Conservation (phyloP, 2,113 vertebrate genomes). For the Morone chrysops region DNA sequence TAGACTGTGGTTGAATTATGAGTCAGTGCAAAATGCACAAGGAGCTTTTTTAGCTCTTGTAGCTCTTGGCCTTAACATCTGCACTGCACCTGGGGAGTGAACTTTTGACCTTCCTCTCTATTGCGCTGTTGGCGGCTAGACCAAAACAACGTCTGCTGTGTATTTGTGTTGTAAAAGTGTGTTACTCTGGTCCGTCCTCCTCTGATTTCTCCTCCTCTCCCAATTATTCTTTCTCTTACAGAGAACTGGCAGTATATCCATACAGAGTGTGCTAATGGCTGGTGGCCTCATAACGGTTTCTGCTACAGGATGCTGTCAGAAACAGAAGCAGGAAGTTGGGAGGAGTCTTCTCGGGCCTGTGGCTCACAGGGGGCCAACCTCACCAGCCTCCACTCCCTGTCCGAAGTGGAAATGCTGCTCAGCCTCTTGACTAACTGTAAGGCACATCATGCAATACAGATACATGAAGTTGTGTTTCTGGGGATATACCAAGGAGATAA, state of each 20-base stretch:
- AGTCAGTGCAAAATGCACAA: slow-evolving; percentile 15
- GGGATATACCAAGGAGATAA: neutral
- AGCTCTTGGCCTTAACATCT: slow-evolving; percentile 62
- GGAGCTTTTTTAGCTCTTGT: slow-evolving; percentile 28
- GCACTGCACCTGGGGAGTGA: slow-evolving; percentile 61
- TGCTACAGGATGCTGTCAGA: slow-evolving; percentile 89
- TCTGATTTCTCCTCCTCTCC: slow-evolving; percentile 12
- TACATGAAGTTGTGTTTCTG: neutral
- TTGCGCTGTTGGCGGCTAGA: slow-evolving; percentile 20
- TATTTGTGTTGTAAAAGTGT: neutral
- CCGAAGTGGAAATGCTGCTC: slow-evolving; percentile 89
- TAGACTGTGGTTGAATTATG: slow-evolving; percentile 15
- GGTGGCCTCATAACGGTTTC: slow-evolving; percentile 89
- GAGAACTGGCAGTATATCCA: slow-evolving; percentile 90
- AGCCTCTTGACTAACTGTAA: slow-evolving; percentile 87
- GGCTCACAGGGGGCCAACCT: slow-evolving; percentile 81
- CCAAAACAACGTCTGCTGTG: slow-evolving; percentile 61
- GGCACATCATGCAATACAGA: slow-evolving; percentile 44
- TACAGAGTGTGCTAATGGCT: slow-evolving; percentile 87
- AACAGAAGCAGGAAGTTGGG: slow-evolving; percentile 86
- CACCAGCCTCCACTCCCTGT: slow-evolving; percentile 86
- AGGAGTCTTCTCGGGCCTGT: slow-evolving; percentile 86
- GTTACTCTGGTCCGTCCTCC: slow-evolving; percentile 3
- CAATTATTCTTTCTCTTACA: slow-evolving; percentile 49
- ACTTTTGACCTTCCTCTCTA: slow-evolving; percentile 50